Percentiles rank a stretch among this genome's conserved stretches.
Evolutionary conservation across 2,888 invertebrate genomes (phyloP).

Genomic region (Hypercompe scribonia): DNA sequence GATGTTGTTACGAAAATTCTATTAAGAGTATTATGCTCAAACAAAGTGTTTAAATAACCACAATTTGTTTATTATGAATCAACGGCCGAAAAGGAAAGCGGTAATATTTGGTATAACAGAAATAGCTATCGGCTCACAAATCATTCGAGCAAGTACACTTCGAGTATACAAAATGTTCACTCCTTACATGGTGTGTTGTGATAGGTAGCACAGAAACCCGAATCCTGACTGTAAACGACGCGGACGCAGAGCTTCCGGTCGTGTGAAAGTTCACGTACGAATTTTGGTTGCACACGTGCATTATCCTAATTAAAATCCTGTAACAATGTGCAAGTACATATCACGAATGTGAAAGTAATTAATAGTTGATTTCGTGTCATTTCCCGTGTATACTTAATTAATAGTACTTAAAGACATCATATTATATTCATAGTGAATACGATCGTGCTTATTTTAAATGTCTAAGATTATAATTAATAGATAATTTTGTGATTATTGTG

Average conservation of each 20-base stretch:
- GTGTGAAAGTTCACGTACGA: slow-evolving; percentile 55
- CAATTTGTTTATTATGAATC: slow-evolving; percentile 76
- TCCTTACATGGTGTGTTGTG: slow-evolving; percentile 49
- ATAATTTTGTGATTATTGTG: too few relatives aligned
- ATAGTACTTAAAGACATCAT: not conserved
- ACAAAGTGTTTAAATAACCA: slow-evolving; percentile 73
- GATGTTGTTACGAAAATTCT: slow-evolving; percentile 48
- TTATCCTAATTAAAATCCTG: slow-evolving; percentile 31
- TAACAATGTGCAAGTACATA: not conserved
- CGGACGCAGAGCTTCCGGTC: slow-evolving; percentile 62
- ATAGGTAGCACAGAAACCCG: slow-evolving; percentile 68
- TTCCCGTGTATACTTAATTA: not conserved
- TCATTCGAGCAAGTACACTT: slow-evolving; percentile 72
- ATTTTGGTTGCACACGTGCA: slow-evolving; percentile 40
- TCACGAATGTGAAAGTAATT: slow-evolving; percentile 1
- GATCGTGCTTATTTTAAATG: not conserved
- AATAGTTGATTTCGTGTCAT: not conserved
- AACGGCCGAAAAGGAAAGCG: slow-evolving; percentile 77
- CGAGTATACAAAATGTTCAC: slow-evolving; percentile 38
- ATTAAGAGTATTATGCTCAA: slow-evolving; percentile 69
- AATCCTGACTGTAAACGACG: slow-evolving; percentile 63
- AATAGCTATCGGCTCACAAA: slow-evolving; percentile 82
- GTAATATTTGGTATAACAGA: slow-evolving; percentile 77
- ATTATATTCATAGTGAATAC: not conserved
- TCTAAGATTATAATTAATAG: too few relatives aligned